These are phyloP conservation scores for Acrocephalus kingi DNA, from an alignment of 2,113 vertebrate species.

Conservation along the genomic window DNA sequence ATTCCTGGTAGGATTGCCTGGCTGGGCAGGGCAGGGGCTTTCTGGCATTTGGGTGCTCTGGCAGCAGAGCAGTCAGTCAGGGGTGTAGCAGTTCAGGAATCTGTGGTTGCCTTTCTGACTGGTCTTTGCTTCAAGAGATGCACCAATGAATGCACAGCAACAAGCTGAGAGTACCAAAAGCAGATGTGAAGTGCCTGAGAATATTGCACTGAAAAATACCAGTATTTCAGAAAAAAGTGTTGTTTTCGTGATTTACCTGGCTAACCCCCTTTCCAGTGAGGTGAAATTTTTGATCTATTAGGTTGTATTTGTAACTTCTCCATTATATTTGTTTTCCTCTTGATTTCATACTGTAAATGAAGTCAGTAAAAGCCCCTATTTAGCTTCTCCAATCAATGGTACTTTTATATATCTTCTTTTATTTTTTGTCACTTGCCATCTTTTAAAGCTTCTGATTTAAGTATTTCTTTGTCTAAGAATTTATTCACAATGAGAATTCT, in stretches of 20 bases:
- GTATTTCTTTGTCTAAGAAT: not conserved
- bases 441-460: not conserved
- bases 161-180: not conserved
- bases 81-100: not conserved
- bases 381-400: not conserved
- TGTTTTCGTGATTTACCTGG: not conserved
- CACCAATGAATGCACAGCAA: not conserved
- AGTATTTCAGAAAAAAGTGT: not conserved
- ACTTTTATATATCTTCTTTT: not conserved
- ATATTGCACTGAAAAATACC: not conserved
- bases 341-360: not conserved
- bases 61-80: not conserved
- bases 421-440: not conserved
- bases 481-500: not conserved
- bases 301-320: not conserved
- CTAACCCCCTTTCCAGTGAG: not conserved
- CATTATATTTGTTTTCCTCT: not conserved
- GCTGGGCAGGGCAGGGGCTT: not conserved
- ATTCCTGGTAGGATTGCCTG: not conserved
- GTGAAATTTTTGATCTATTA: not conserved
- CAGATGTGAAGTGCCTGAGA: not conserved
- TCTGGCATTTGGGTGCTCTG: not conserved
- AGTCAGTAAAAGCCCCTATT: not conserved
- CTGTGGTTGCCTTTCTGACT: not conserved
- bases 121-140: not conserved